phyloP scores from a whole-genome alignment of 2,888 invertebrate genomes.

The Dicyrtomina minuta region DNA sequence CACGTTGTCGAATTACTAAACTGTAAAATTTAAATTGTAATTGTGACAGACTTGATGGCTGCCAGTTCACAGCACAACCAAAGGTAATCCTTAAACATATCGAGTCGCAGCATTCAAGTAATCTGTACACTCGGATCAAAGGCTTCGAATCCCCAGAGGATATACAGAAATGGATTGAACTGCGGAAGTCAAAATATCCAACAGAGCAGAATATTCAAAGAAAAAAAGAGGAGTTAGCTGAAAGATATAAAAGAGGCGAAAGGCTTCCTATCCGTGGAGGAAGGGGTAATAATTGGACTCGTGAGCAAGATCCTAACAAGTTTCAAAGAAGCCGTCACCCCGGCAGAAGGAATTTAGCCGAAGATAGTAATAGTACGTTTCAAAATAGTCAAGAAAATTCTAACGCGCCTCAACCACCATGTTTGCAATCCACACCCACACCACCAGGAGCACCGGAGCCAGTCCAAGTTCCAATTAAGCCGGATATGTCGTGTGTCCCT shows the following conservation, averaged over 20 bases:
- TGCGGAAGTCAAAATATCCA: slow-evolving; percentile 76
- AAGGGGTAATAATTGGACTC: neutral
- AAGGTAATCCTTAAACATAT: slow-evolving; percentile 78
- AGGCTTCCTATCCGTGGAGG: slow-evolving; percentile 55
- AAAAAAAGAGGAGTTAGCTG: slow-evolving; percentile 64
- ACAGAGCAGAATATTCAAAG: slow-evolving; percentile 69
- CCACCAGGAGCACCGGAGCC: no score
- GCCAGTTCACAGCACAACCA: slow-evolving; percentile 75
- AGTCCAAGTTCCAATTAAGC: no score
- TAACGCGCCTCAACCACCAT: no score
- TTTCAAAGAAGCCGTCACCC: no score
- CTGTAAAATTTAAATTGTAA: no score
- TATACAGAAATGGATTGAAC: slow-evolving; percentile 78
- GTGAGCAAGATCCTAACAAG: no score
- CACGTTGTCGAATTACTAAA: neutral
- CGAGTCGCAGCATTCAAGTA: slow-evolving; percentile 79
- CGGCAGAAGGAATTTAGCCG: no score
- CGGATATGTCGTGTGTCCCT: no score
- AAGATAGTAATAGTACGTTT: no score
- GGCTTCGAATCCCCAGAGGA: slow-evolving; percentile 76
- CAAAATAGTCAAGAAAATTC: no score
- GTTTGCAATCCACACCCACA: no score
- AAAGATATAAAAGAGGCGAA: slow-evolving; percentile 74
- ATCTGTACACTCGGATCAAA: slow-evolving; percentile 75
- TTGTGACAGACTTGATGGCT: slow-evolving; percentile 71